Evolutionary conservation across 2,113 vertebrate genomes (phyloP).

Genomic region (Xiphorhynchus elegans): DNA sequence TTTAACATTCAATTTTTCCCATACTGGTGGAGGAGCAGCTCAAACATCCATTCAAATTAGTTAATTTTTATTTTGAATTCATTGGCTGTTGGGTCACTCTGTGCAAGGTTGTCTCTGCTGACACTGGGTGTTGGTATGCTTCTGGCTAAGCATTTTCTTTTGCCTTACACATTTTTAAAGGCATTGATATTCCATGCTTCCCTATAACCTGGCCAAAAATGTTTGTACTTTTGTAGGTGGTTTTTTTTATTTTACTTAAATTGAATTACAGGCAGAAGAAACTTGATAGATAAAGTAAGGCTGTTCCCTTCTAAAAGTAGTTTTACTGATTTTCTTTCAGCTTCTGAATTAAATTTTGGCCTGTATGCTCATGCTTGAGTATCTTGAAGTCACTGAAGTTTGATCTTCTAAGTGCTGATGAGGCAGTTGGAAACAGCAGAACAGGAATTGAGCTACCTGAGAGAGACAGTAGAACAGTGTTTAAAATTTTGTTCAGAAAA

Average conservation of each 20-base stretch:
- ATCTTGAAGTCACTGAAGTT: conserved; percentile 55
- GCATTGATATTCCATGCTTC: background rate
- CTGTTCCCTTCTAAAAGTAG: conserved; percentile 2
- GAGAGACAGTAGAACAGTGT: conserved; percentile 18
- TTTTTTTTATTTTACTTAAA: background rate
- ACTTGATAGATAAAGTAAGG: background rate
- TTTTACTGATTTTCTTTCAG: conserved; percentile 37
- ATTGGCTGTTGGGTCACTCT: background rate
- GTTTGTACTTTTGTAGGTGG: background rate
- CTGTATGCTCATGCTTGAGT: conserved; percentile 2
- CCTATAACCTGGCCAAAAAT: background rate
- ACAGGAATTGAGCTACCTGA: conserved; percentile 49
- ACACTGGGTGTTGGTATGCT: background rate
- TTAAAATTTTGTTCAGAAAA: background rate
- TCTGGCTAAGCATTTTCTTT: background rate
- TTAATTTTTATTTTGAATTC: background rate
- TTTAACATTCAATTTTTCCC: background rate
- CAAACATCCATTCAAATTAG: background rate
- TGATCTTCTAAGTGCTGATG: conserved; percentile 46
- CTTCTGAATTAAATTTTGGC: conserved; percentile 59
- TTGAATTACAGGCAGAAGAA: background rate
- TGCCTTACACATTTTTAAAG: background rate
- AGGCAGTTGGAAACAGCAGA: conserved; percentile 48
- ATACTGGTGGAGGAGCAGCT: background rate
- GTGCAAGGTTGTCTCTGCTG: background rate